A percentile compares a stretch with the other conserved stretches of the same genome.
Evolutionary conservation across 2,888 invertebrate species (phyloP).

Genomic region (Hemithea aestivaria): DNA sequence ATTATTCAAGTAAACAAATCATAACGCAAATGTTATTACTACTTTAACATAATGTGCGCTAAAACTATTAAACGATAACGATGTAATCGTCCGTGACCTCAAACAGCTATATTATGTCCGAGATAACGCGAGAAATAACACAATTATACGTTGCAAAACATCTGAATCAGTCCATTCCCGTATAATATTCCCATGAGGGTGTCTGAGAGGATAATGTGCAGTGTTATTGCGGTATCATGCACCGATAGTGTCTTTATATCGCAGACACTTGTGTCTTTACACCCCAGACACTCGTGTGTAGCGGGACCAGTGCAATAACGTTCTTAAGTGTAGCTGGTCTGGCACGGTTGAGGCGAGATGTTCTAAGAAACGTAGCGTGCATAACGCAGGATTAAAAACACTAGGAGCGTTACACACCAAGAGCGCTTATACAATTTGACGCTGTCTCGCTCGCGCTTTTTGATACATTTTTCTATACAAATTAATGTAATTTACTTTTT

Average conservation of each 20-base stretch:
- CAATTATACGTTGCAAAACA: slow-evolving; percentile 33
- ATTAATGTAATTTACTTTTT: too few relatives aligned
- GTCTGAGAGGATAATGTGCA: slow-evolving; percentile 47
- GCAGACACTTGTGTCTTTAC: slow-evolving; percentile 35
- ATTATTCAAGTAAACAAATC: too few relatives aligned
- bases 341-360: slow-evolving; percentile 27
- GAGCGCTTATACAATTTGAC: too few relatives aligned
- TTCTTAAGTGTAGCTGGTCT: slow-evolving; percentile 51
- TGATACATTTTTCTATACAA: too few relatives aligned
- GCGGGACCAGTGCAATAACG: slow-evolving; percentile 52
- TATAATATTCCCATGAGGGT: slow-evolving; percentile 43
- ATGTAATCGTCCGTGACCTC: slow-evolving; percentile 7
- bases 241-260: slow-evolving; percentile 38
- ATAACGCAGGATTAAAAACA: too few relatives aligned
- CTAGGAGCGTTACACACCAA: too few relatives aligned
- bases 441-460: too few relatives aligned
- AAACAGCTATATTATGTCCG: slow-evolving; percentile 7
- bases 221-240: slow-evolving; percentile 56
- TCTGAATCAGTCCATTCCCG: slow-evolving; percentile 34
- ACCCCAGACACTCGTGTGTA: slow-evolving; percentile 34
- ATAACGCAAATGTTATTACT: too few relatives aligned
- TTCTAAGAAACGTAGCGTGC: too few relatives aligned
- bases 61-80: slow-evolving; percentile 14
- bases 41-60: slow-evolving; percentile 9
- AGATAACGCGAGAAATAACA: slow-evolving; percentile 14